These are phyloP conservation scores for Sorex araneus DNA, from an alignment of 2,113 vertebrate species.

Conservation along the genomic window DNA sequence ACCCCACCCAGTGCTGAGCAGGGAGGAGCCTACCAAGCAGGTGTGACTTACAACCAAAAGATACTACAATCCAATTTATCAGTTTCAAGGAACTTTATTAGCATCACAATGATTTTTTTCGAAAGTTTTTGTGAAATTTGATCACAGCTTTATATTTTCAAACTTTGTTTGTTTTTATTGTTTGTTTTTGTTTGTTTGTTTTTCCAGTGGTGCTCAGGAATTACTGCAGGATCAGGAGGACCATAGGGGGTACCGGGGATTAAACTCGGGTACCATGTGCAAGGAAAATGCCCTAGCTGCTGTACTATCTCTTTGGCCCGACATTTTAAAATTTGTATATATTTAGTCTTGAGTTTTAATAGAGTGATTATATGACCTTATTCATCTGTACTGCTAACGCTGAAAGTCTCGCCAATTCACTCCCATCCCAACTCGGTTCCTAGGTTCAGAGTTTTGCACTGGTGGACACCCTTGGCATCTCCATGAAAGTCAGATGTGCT, in stretches of 20 bases:
- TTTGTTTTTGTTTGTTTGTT: no score
- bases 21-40: no score
- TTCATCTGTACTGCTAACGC: constrained; percentile 12
- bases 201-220: no score
- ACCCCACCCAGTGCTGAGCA: no score
- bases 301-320: no score
- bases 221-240: no score
- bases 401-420: neutral
- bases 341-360: constrained; percentile 6
- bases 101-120: neutral
- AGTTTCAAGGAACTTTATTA: constrained; percentile 15
- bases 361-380: neutral
- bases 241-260: no score
- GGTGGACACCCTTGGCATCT: neutral
- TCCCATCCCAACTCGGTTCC: neutral
- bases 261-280: no score
- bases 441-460: constrained; percentile 51
- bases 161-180: no score
- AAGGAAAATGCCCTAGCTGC: no score
- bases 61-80: neutral
- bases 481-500: constrained; percentile 24
- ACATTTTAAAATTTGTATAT: no score
- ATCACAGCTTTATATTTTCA: neutral
- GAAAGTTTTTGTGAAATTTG: neutral
- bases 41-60: no score